These are phyloP conservation scores for Myotis vivesi DNA, from an alignment of 2,797 vertebrate genomes.

Conservation along the genomic window DNA sequence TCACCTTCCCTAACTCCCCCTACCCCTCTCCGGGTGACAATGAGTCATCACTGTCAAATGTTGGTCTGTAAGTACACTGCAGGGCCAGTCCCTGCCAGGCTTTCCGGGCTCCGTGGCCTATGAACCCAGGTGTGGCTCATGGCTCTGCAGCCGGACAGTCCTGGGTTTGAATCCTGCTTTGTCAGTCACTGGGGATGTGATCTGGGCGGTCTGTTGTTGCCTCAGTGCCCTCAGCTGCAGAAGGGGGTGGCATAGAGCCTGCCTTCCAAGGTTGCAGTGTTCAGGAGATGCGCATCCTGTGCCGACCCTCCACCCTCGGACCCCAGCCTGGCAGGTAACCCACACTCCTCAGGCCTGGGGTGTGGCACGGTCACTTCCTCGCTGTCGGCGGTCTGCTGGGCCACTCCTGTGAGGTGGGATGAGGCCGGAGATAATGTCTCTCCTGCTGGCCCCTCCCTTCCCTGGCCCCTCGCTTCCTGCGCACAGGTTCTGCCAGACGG, in stretches of 20 bases:
- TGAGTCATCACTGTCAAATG: not conserved
- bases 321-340: not conserved
- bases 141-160: not conserved
- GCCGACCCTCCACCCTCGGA: not conserved
- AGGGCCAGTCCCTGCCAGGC: not conserved
- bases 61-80: not conserved
- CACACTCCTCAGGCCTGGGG: not conserved
- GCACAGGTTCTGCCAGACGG: constrained; percentile 2
- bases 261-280: fast-evolving
- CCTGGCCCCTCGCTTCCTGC: not conserved
- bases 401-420: constrained; percentile 59
- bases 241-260: not conserved
- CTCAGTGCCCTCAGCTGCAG: not conserved
- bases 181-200: not conserved
- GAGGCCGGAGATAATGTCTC: constrained; percentile 57
- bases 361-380: not conserved
- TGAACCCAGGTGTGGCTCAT: not conserved
- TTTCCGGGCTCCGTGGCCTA: fast-evolving
- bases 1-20: not conserved
- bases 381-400: not conserved
- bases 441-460: constrained; percentile 26
- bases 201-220: not conserved
- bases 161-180: not conserved
- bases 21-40: not conserved
- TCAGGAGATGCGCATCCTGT: not conserved